Evolutionary conservation across 2,797 vertebrate genomes (phyloP).

Genomic region (Ispidina lecontei): DNA sequence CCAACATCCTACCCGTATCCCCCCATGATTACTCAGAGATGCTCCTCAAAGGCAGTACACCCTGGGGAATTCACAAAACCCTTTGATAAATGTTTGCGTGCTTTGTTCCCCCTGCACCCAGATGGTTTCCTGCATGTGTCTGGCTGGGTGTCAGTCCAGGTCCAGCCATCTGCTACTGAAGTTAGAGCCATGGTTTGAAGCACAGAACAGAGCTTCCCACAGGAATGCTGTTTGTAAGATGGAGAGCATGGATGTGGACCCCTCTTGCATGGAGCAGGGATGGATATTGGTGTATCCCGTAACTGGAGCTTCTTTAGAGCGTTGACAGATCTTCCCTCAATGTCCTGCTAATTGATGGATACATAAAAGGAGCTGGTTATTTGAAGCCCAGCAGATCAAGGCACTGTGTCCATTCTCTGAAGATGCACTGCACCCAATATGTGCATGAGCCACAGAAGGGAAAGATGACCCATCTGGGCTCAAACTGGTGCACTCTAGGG

Average conservation of each 20-base stretch:
- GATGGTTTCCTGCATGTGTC: not conserved
- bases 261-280: not conserved
- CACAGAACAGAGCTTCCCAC: not conserved
- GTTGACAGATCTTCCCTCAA: fast-evolving
- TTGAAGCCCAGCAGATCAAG: not conserved
- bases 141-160: not conserved
- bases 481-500: not conserved
- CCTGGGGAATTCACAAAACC: not conserved
- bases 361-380: not conserved
- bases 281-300: not conserved
- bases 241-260: not conserved
- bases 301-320: not conserved
- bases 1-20: not conserved
- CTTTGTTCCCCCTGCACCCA: not conserved
- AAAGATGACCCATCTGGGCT: not conserved
- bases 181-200: not conserved
- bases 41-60: not conserved
- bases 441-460: not conserved
- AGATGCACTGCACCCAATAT: not conserved
- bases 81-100: fast-evolving
- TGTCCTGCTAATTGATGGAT: not conserved
- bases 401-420: not conserved
- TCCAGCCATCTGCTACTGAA: not conserved
- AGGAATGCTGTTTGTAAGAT: not conserved
- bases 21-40: not conserved